These are phyloP conservation scores for Cotesia glomerata DNA, from an alignment of 1,140 invertebrate species.

Conservation along the genomic window DNA sequence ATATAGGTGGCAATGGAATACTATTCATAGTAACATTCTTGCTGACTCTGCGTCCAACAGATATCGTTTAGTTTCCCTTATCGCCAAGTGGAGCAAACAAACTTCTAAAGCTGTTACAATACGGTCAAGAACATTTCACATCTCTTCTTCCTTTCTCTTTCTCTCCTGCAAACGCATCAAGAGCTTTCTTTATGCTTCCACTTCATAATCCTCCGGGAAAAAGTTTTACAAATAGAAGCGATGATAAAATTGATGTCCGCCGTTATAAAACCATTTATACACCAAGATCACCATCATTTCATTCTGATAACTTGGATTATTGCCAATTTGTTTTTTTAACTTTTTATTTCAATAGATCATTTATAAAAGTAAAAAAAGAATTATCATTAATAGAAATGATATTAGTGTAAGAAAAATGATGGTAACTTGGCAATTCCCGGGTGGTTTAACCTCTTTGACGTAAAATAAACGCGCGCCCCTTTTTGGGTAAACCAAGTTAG, in stretches of 20 bases:
- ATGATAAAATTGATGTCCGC: slow-evolving; percentile 32
- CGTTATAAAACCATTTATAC: slow-evolving; percentile 24
- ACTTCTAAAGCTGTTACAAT: slow-evolving; percentile 47
- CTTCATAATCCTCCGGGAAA: slow-evolving; percentile 22
- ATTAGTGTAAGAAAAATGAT: too few relatives aligned
- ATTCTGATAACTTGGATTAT: slow-evolving; percentile 9
- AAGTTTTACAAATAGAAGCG: slow-evolving; percentile 12
- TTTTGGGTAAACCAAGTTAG: slow-evolving; percentile 51
- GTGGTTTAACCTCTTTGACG: slow-evolving; percentile 48
- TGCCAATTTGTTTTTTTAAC: slow-evolving; percentile 18
- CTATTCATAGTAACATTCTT: slow-evolving; percentile 22
- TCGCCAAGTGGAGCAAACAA: slow-evolving; percentile 52
- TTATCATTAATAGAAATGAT: background rate
- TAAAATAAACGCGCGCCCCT: slow-evolving; percentile 50
- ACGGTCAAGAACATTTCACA: slow-evolving; percentile 44
- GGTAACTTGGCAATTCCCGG: background rate
- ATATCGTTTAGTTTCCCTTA: slow-evolving; percentile 42
- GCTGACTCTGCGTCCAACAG: slow-evolving; percentile 47
- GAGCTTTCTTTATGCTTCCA: slow-evolving; percentile 17
- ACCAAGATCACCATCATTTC: slow-evolving; percentile 5
- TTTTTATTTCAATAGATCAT: slow-evolving; percentile 29
- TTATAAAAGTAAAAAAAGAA: too few relatives aligned
- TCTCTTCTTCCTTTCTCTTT: slow-evolving; percentile 5
- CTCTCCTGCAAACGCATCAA: background rate
- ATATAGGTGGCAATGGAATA: too few relatives aligned